Conservation (phyloP, 2,888 invertebrate species). For the Drosophila maculinotata region DNA sequence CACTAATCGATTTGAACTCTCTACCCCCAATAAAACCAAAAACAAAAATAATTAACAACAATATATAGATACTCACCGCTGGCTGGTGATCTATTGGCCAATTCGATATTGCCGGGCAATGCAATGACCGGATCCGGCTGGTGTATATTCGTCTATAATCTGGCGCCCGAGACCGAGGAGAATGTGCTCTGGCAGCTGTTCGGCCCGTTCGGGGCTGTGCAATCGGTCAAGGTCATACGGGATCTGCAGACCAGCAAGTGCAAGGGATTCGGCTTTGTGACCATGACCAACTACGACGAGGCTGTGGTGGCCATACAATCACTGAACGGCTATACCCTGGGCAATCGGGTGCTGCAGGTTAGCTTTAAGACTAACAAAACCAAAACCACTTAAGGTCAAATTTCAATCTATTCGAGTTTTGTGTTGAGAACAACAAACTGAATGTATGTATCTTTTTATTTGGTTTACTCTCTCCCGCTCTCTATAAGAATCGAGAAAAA, state of each 20-base stretch:
- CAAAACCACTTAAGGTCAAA: constrained; percentile 86
- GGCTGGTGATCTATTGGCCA: constrained; percentile 92
- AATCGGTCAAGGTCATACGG: constrained; percentile 98
- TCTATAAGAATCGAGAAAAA: constrained; percentile 5
- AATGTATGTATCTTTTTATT: constrained; percentile 30
- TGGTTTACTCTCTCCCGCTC: constrained; percentile 18
- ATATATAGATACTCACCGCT: constrained; percentile 89
- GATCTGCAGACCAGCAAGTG: constrained; percentile 98
- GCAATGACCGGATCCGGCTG: constrained; percentile 93
- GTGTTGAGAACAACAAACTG: constrained; percentile 22
- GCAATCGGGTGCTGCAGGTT: constrained; percentile 97
- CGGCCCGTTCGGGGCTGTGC: constrained; percentile 98
- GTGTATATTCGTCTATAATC: constrained; percentile 96
- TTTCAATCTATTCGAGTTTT: constrained; percentile 14
- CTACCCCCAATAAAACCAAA: neutral
- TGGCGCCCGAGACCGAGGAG: constrained; percentile 98
- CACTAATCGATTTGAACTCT: constrained; percentile 27
- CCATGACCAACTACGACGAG: constrained; percentile 99
- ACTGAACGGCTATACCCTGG: constrained; percentile 97
- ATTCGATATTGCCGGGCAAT: constrained; percentile 93
- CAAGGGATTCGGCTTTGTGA: constrained; percentile 99
- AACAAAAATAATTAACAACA: neutral
- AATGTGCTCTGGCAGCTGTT: constrained; percentile 98
- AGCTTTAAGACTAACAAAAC: constrained; percentile 98
- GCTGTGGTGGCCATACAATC: constrained; percentile 98